Base-by-base conservation (phyloP, 2,113 vertebrate species). In the Gobio gobio region DNA sequence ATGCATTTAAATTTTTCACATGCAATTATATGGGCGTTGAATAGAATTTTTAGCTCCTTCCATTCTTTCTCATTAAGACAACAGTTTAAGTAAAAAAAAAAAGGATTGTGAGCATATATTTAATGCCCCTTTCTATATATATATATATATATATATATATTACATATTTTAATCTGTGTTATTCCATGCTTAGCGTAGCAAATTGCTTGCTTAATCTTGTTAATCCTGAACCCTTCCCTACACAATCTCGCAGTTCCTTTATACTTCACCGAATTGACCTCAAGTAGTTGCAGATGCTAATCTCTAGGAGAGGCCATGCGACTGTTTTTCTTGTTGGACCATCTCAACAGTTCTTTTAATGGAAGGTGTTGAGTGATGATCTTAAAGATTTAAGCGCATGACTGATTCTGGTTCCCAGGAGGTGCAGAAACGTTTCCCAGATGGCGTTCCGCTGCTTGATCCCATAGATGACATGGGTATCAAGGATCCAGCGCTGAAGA, bases 381-480 rank as follows among this genome's bases (percentile, higher is more conserved):
- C 33, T 76, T 22, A 33, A 51, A 70, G 22, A 16, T 43, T 3
- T 78, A 66, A 8, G 16, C 13, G 18, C 16, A 9, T n/a, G 16
- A 24, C 24, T 33, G 73, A n/a, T 1, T 64, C 5, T 26, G 43
- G 3, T 29, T 91, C 90, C 49, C 85, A 99, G 98, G 98, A 99
- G 92, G 97, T 99, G 45, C 96, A 98, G 92, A 99, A 96, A 82
- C 96, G 97, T 10, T 99, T 99, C 91, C 97, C 98, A 0, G 97
- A 99, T 72, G 96, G 97, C 1, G 90, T 99, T 10, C 98, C 98
- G 0, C 91, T 99, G 59, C 91, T 99, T 43, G 98, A 99, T 88
- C 97, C 98, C 20, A 92, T 98, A 36, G 97, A 99, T 73, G 98
- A 99, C 88, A 99, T 99, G 98, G 97, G 97, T 74, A 99, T 99